A percentile compares a stretch with the other conserved stretches of the same genome.
Conservation (phyloP, 2,113 vertebrate genomes). For the Cathartes aura region DNA sequence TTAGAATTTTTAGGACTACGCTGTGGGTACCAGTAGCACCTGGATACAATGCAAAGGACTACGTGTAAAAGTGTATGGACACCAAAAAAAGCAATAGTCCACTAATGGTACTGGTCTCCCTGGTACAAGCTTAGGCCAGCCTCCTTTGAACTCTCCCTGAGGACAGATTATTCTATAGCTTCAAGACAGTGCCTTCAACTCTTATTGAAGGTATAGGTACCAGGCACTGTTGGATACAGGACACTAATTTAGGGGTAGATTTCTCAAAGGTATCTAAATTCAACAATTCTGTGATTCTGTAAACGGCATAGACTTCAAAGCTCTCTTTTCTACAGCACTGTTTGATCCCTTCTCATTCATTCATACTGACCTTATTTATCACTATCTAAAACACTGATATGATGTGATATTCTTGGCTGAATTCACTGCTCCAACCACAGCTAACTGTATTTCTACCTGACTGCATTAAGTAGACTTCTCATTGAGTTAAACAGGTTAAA, state of each 20-base stretch:
- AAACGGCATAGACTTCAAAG: not conserved
- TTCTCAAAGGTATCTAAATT: not conserved
- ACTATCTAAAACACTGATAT: not conserved
- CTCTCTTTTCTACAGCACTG: not conserved
- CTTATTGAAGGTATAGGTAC: not conserved
- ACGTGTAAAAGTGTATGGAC: not conserved
- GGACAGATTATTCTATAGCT: not conserved
- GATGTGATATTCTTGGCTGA: not conserved
- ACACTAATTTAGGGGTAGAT: not conserved
- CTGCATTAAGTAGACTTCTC: not conserved
- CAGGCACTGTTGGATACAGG: not conserved
- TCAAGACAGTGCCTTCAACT: not conserved
- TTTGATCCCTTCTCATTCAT: not conserved
- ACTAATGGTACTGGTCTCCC: not conserved
- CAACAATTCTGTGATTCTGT: not conserved
- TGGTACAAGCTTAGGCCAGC: not conserved
- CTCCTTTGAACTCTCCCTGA: not conserved
- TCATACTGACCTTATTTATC: not conserved
- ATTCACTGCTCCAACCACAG: not conserved
- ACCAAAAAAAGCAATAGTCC: not conserved
- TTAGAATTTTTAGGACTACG: not conserved
- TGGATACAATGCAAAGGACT: not conserved
- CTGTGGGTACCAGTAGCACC: not conserved
- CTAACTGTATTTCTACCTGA: not conserved
- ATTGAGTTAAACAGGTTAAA: not conserved